Evolutionary conservation across 2,113 vertebrate species (phyloP).

Genomic region (Progne subis): DNA sequence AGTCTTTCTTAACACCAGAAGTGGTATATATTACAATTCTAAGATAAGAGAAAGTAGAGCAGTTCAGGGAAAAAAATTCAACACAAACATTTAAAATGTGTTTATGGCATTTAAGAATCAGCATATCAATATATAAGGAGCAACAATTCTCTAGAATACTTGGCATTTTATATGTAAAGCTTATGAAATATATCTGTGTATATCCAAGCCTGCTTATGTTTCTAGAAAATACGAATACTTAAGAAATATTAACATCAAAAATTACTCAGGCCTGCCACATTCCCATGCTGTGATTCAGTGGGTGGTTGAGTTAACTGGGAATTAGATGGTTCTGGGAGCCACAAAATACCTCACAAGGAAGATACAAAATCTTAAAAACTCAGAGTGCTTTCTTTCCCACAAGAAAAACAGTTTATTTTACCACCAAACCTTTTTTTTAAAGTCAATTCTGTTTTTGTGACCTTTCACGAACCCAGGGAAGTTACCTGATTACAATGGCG

Average conservation of each 20-base stretch:
- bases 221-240: background rate
- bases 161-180: background rate
- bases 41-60: background rate
- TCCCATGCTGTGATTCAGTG: background rate
- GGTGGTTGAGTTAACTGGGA: background rate
- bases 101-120: background rate
- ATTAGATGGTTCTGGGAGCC: background rate
- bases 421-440: background rate
- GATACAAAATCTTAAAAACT: background rate
- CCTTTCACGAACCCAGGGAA: background rate
- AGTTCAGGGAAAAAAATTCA: background rate
- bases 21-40: background rate
- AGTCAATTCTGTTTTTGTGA: accelerated
- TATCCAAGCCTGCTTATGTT: background rate
- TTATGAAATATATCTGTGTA: background rate
- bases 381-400: background rate
- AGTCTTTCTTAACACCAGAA: background rate
- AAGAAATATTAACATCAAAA: background rate
- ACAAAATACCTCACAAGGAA: background rate
- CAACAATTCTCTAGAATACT: background rate
- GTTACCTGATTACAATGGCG: background rate
- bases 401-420: background rate
- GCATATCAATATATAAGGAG: background rate
- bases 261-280: accelerated
- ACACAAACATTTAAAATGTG: background rate